Evolutionary conservation across 2,797 vertebrate species (phyloP).

Genomic region (Linurgus olivaceus): DNA sequence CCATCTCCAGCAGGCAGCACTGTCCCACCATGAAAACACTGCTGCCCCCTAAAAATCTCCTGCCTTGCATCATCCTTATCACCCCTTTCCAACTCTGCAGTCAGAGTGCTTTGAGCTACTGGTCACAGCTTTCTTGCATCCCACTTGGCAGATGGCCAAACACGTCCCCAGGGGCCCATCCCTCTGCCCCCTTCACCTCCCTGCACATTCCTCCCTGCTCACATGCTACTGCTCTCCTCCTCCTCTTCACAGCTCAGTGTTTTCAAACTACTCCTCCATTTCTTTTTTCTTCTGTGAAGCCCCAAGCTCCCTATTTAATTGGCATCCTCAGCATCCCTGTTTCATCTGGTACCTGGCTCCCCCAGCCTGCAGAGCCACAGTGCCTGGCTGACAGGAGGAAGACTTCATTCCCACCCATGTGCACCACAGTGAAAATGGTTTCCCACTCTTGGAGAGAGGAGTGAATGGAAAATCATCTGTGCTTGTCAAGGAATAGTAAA

Average conservation of each 20-base stretch:
- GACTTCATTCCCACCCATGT: background rate
- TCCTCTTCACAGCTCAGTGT: background rate
- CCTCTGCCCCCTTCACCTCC: background rate
- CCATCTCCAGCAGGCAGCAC: background rate
- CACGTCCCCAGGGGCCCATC: background rate
- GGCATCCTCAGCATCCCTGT: background rate
- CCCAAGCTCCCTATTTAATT: background rate
- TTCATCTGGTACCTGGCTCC: background rate
- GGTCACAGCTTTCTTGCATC: background rate
- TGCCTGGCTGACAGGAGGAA: conserved; percentile 2
- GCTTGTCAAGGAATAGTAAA: conserved; percentile 60
- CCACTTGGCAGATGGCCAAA: background rate
- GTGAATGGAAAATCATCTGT: conserved; percentile 53
- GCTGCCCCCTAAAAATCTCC: background rate
- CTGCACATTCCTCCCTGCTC: background rate
- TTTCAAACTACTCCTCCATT: background rate
- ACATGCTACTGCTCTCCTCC: background rate
- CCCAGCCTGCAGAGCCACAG: background rate
- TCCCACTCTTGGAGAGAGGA: conserved; percentile 18
- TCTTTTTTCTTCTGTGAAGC: background rate
- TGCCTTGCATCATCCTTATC: background rate
- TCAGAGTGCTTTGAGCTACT: background rate
- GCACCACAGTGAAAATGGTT: background rate
- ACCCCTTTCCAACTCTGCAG: background rate
- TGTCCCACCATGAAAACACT: background rate